Evolutionary conservation across 2,888 invertebrate species (phyloP).

Genomic region (Empis livida): DNA sequence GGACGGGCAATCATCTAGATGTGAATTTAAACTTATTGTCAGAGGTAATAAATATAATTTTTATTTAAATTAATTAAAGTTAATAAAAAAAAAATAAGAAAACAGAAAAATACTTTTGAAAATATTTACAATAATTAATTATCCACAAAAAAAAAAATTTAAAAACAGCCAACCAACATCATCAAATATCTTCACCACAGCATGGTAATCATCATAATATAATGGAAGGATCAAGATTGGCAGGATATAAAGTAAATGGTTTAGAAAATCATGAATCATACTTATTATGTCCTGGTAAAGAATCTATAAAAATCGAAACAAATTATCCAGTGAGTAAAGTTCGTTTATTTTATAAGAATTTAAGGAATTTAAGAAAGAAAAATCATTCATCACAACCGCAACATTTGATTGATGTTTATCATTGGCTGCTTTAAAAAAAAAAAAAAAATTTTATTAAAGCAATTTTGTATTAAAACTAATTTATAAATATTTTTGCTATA

Average conservation of each 20-base stretch:
- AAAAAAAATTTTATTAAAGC: no score
- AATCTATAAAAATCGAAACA: constrained; percentile 28
- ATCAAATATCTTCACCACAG: background rate
- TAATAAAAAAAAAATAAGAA: background rate
- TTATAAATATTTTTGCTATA: no score
- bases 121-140: background rate
- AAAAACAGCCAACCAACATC: background rate
- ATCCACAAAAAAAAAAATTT: no score
- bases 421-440: constrained; percentile 11
- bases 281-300: constrained; percentile 29
- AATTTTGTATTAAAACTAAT: no score
- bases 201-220: background rate
- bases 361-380: constrained; percentile 2
- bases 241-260: constrained; percentile 8
- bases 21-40: constrained; percentile 49
- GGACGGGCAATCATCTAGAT: constrained; percentile 47
- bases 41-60: constrained; percentile 34
- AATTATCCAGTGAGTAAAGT: constrained; percentile 31
- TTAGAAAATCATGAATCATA: constrained; percentile 26
- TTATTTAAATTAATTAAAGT: background rate
- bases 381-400: constrained; percentile 8
- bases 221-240: background rate
- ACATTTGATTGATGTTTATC: constrained; percentile 17
- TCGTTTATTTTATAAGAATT: constrained; percentile 12
- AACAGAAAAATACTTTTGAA: background rate